These are phyloP conservation scores for Scophthalmus maximus DNA, from an alignment of 2,113 vertebrate species.

Conservation along the genomic window DNA sequence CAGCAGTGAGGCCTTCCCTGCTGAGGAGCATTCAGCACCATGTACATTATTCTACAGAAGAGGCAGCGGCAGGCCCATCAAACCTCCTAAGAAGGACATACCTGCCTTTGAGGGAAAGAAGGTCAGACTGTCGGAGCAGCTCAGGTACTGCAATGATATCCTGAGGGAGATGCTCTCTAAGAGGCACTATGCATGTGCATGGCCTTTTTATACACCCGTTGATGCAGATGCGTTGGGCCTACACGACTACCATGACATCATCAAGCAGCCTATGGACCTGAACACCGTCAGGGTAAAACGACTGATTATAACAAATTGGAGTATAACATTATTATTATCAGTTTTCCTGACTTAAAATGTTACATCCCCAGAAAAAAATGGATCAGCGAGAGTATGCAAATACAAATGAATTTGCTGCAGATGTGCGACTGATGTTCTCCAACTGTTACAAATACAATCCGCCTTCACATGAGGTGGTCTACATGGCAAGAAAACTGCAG, in stretches of 20 bases:
- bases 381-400: conserved; percentile 86
- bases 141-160: conserved; percentile 86
- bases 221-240: conserved; percentile 79
- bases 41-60: conserved; percentile 61
- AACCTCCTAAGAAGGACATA: conserved; percentile 79
- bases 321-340: not conserved
- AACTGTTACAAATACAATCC: conserved; percentile 90
- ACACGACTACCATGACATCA: conserved; percentile 83
- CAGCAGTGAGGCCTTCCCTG: conserved; percentile 67
- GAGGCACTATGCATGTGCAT: conserved; percentile 88
- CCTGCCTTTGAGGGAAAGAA: conserved; percentile 73
- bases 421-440: conserved; percentile 93
- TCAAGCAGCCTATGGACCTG: conserved; percentile 89
- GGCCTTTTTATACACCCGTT: conserved; percentile 90
- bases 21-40: conserved; percentile 62
- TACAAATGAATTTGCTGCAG: conserved; percentile 89
- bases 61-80: conserved; percentile 77
- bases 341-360: not conserved
- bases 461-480: conserved; percentile 87
- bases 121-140: conserved; percentile 78
- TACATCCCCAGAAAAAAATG: conserved; percentile 85
- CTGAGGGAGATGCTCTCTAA: conserved; percentile 91
- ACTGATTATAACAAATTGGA: not conserved
- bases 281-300: conserved; percentile 87
- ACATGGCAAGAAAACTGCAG: conserved; percentile 92